A percentile compares a stretch with the other conserved stretches of the same genome.
Conservation (phyloP, 2,888 invertebrate species). For the Euzetes globulus region DNA sequence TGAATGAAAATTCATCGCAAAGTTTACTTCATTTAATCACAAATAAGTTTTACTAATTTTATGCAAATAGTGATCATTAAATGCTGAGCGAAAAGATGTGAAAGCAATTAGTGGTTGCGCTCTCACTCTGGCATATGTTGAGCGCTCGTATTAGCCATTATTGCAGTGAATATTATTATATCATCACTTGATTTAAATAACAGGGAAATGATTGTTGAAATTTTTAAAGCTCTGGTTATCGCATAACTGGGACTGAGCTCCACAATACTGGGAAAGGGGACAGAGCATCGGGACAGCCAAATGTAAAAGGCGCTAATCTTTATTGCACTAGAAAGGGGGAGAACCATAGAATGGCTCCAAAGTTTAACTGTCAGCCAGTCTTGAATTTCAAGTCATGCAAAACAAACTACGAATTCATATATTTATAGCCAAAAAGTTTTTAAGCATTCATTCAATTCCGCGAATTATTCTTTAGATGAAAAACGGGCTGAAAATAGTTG, state of each 20-base stretch:
- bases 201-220: background rate
- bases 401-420: constrained; percentile 10
- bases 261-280: constrained; percentile 5
- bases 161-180: background rate
- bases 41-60: too few relatives aligned
- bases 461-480: background rate
- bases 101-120: background rate
- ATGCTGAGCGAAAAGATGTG: too few relatives aligned
- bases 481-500: background rate
- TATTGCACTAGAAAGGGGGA: constrained; percentile 13
- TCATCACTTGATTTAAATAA: constrained; percentile 14
- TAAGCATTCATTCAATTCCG: background rate
- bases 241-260: background rate
- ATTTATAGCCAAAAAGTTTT: constrained; percentile 3
- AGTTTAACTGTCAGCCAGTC: constrained; percentile 25
- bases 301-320: constrained; percentile 3
- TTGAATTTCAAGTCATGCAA: constrained; percentile 17
- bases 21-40: too few relatives aligned
- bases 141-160: background rate
- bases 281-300: background rate
- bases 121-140: background rate
- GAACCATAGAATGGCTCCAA: constrained; percentile 5
- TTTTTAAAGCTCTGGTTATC: background rate
- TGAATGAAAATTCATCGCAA: too few relatives aligned
- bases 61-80: too few relatives aligned